phyloP scores from a whole-genome alignment of 2,888 invertebrate species.

The Drosophila colorata region DNA sequence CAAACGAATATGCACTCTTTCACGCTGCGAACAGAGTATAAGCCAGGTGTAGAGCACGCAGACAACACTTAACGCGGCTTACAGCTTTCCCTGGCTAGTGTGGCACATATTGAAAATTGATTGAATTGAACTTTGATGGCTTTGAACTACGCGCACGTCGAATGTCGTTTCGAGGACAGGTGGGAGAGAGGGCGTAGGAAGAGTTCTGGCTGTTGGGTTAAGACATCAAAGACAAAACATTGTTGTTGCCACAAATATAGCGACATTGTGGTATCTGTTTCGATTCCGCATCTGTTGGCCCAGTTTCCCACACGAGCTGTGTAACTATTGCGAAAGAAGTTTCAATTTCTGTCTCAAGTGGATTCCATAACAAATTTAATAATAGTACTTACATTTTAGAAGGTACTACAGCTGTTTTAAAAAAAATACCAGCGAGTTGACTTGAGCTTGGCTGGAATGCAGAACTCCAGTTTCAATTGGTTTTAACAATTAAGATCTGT shows the following conservation, averaged over 20 bases:
- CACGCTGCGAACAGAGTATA: neutral
- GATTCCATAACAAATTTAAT: constrained; percentile 3
- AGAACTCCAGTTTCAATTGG: too few relatives aligned
- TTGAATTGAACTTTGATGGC: constrained; percentile 79
- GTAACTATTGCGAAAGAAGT: constrained; percentile 10
- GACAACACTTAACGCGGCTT: constrained; percentile 47
- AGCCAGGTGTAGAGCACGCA: constrained; percentile 17
- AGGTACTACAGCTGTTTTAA: too few relatives aligned
- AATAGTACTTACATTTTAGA: neutral
- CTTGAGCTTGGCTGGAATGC: too few relatives aligned
- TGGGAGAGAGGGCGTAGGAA: neutral
- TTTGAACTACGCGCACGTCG: constrained; percentile 60
- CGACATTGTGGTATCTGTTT: constrained; percentile 20
- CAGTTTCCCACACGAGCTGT: neutral
- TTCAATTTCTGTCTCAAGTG: constrained; percentile 11
- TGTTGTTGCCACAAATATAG: constrained; percentile 41
- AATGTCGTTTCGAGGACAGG: constrained; percentile 16
- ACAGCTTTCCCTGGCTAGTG: constrained; percentile 7
- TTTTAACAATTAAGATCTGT: too few relatives aligned
- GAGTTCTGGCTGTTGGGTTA: neutral
- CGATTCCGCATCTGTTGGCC: constrained; percentile 1
- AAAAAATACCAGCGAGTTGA: too few relatives aligned
- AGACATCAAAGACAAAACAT: constrained; percentile 68
- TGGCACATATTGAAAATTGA: constrained; percentile 65
- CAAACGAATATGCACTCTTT: neutral